These are phyloP conservation scores for Amiota communis DNA, from an alignment of 2,888 invertebrate genomes.

Conservation along the genomic window DNA sequence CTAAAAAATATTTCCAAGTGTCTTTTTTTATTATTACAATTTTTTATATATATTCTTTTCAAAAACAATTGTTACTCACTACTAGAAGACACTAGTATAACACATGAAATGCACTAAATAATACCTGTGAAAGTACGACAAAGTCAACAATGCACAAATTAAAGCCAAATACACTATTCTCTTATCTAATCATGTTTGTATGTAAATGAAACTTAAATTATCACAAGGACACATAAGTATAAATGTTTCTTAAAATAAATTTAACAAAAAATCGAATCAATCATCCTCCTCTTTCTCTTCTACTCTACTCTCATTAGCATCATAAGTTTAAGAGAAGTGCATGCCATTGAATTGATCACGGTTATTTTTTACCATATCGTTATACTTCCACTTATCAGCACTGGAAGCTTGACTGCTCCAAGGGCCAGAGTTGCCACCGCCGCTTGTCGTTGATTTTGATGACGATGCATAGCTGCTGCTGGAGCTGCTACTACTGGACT, in stretches of 20 bases:
- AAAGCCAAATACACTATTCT: too few relatives aligned
- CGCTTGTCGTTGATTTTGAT: constrained; percentile 25
- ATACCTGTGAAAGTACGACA: too few relatives aligned
- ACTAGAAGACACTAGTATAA: too few relatives aligned
- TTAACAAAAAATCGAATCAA: not conserved
- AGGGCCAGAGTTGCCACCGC: constrained; percentile 40
- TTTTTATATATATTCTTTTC: too few relatives aligned
- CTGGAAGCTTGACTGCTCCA: constrained; percentile 59
- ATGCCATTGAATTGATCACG: constrained; percentile 70
- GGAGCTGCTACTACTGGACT: constrained; percentile 31
- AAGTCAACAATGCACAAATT: too few relatives aligned
- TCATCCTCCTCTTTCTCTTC: not conserved
- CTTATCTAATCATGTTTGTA: not conserved
- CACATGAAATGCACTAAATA: too few relatives aligned
- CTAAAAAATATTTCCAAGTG: too few relatives aligned
- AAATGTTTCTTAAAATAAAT: too few relatives aligned
- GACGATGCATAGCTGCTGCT: not conserved
- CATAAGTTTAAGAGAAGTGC: constrained; percentile 65
- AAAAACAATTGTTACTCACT: too few relatives aligned
- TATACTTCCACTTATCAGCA: constrained; percentile 71
- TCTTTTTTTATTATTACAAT: too few relatives aligned
- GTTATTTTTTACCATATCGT: constrained; percentile 69
- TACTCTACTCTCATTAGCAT: not conserved
- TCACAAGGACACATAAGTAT: not conserved
- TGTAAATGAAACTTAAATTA: constrained; percentile 2